Conservation (phyloP, 1,140 invertebrate species). For the Leptinotarsa texana region DNA sequence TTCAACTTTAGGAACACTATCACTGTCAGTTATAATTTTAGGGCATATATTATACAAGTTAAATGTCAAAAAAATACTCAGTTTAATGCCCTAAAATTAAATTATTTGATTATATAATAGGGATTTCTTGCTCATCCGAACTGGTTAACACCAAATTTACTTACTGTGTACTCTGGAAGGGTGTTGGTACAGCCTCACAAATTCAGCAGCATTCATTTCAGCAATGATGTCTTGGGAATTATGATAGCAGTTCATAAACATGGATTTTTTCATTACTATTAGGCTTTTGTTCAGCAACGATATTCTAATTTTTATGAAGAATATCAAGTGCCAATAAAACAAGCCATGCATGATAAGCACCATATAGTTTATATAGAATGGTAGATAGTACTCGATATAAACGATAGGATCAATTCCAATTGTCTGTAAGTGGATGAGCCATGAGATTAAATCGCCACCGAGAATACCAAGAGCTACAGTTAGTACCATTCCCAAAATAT, state of each 20-base stretch:
- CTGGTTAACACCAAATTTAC: neutral
- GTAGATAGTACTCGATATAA: neutral
- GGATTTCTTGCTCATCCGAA: no score
- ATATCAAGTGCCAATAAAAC: conserved; percentile 15
- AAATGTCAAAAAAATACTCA: no score
- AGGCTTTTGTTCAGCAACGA: neutral
- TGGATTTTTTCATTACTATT: no score
- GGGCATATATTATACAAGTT: no score
- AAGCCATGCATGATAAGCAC: neutral
- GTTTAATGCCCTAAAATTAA: no score
- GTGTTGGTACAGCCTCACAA: neutral
- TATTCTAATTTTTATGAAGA: conserved; percentile 11
- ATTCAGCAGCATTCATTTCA: neutral
- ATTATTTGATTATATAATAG: no score
- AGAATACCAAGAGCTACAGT: neutral
- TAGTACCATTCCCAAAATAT: neutral
- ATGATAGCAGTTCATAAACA: no score
- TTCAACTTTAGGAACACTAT: no score
- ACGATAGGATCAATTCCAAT: no score
- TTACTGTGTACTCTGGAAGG: neutral
- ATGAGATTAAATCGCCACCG: neutral
- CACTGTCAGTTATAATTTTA: no score
- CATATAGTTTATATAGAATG: neutral
- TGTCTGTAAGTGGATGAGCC: no score
- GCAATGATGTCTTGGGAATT: no score